Evolutionary conservation across 2,113 vertebrate genomes (phyloP).

Genomic region (Pteronura brasiliensis): DNA sequence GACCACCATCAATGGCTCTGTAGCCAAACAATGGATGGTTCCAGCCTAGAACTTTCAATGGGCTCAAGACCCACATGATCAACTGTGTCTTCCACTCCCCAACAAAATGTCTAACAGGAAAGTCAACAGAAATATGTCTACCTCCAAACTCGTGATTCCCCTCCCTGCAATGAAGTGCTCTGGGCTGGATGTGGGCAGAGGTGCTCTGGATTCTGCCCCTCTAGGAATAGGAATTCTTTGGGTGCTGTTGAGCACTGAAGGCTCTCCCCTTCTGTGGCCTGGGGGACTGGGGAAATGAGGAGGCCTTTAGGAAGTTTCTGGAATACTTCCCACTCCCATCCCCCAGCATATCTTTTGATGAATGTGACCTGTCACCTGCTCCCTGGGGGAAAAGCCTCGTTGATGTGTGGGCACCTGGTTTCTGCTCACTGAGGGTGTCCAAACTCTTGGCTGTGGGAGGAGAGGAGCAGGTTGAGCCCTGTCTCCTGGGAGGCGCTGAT

Average conservation of each 20-base stretch:
- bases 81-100: neutral
- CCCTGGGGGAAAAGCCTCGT: neutral
- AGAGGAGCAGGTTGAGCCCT: neutral
- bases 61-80: neutral
- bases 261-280: neutral
- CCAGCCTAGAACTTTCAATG: neutral
- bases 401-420: neutral
- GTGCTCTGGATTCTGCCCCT: too few species aligned
- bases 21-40: neutral
- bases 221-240: neutral
- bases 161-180: neutral
- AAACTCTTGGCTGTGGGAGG: neutral
- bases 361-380: neutral
- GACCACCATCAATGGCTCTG: neutral
- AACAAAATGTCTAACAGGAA: neutral
- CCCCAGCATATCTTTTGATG: neutral
- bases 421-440: neutral
- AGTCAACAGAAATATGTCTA: neutral
- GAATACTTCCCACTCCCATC: neutral
- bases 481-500: neutral
- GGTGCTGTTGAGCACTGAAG: neutral
- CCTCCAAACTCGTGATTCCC: neutral
- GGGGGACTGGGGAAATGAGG: neutral
- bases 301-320: neutral
- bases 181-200: neutral